A percentile compares a stretch with the other conserved stretches of the same genome.
Evolutionary conservation across 1,140 invertebrate species (phyloP).

Genomic region (Triops cancriformis): DNA sequence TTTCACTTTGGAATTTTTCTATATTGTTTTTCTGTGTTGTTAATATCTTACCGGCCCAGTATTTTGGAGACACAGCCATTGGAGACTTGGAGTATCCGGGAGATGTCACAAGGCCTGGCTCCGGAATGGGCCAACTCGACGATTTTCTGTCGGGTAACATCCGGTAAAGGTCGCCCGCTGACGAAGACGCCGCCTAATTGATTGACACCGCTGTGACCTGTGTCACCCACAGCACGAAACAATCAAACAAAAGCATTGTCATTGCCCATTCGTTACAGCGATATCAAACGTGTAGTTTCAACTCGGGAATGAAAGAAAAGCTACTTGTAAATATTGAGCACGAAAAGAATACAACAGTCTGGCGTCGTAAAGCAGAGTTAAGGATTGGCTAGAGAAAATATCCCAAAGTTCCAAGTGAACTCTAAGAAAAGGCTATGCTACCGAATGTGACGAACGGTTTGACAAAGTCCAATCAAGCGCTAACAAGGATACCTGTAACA

Average conservation of each 20-base stretch:
- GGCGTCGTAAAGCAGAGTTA: background rate
- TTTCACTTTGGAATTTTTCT: too few relatives aligned
- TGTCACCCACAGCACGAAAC: conserved; percentile 12
- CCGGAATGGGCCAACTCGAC: conserved; percentile 90
- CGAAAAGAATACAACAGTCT: background rate
- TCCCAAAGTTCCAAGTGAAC: background rate
- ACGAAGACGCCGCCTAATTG: conserved; percentile 97
- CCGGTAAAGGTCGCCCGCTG: conserved; percentile 89
- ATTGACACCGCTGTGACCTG: conserved; percentile 94
- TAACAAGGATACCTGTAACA: conserved; percentile 10
- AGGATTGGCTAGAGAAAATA: background rate
- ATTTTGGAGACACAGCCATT: conserved; percentile 86
- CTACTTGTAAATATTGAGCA: background rate
- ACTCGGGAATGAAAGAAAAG: background rate
- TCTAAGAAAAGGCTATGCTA: background rate
- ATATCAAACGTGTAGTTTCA: background rate
- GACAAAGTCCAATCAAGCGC: background rate
- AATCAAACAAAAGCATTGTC: conserved; percentile 14
- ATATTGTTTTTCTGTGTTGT: too few relatives aligned
- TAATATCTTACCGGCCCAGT: conserved; percentile 59
- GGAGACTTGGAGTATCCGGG: conserved; percentile 81
- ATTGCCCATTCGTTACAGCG: conserved; percentile 16
- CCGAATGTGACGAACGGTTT: conserved; percentile 12
- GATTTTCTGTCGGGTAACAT: conserved; percentile 88
- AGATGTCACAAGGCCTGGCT: conserved; percentile 89